Evolutionary conservation across 2,113 vertebrate genomes (phyloP), one percentile per base, ranked within the genome.

Genomic region (Buteo buteo): DNA sequence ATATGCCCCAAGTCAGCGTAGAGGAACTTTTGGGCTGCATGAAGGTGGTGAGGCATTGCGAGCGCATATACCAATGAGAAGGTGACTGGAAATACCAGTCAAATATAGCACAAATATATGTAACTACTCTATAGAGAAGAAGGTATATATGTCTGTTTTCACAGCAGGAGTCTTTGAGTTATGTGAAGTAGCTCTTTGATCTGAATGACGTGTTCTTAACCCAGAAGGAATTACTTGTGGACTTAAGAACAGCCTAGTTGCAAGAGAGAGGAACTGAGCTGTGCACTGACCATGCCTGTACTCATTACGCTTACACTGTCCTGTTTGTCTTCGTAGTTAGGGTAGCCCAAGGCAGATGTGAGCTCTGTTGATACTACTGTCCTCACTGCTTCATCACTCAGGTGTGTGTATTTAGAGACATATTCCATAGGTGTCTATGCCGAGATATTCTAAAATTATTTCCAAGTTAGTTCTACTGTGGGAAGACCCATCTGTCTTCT

Each of bases 141-240:
- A 82, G 55, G 42, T 79, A 29, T 29, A 45, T 17, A 6, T 22
- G n/a, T 59, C 32, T 92, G 12, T 90, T 93, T 95, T 64, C 49
- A 69, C 47, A 88, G 36, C 42, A 87, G 28, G 50, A 86, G 34
- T 54, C 13, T 81, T 36, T 47, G n/a, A 90, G 44, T 71, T 71
- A 38, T 38, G 29, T 73, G 55, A 89, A 84, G 34, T 24, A 90
- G 47, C 36, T 73, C 55, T 84, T 91, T 91, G 58, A 77, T 91
- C 29, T 69, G 34, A 72, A 52, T 20, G 47, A n/a, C 18, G 24
- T 66, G 15, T 74, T 87, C 92, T 84, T 86, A 67, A 78, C 21
- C 81, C 21, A 12, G 20, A n/a, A 82, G 24, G 69, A 84, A 29
- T 70, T 81, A 49, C 22, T 57, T 61, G 34, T 73, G 58, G 38